Evolutionary conservation across 2,797 vertebrate genomes (phyloP).

Genomic region (Bovichtus diacanthus): DNA sequence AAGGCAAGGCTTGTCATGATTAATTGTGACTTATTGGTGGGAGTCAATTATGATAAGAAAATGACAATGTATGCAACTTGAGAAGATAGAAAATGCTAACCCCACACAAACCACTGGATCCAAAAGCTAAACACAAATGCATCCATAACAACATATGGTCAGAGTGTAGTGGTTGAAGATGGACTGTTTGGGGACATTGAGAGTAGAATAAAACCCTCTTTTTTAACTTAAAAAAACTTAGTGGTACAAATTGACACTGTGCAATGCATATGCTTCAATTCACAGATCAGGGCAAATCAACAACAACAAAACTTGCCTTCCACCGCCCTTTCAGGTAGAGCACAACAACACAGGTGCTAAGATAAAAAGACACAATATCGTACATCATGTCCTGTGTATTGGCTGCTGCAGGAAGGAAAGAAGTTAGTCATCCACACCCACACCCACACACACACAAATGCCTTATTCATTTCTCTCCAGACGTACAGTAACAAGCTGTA

Average conservation of each 20-base stretch:
- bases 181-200: background rate
- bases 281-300: background rate
- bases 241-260: background rate
- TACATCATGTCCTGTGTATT: slow-evolving; percentile 20
- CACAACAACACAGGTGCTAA: slow-evolving; percentile 17
- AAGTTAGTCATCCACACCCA: slow-evolving; percentile 13
- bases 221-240: background rate
- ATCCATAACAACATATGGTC: background rate
- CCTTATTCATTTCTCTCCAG: slow-evolving; percentile 44
- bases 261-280: background rate
- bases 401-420: slow-evolving; percentile 26
- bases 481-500: slow-evolving; percentile 47
- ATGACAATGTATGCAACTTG: background rate
- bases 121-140: background rate
- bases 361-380: background rate
- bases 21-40: background rate
- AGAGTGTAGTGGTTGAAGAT: background rate
- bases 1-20: background rate
- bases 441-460: background rate
- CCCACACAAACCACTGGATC: background rate
- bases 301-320: background rate
- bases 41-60: background rate
- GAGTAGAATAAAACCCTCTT: background rate
- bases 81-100: background rate
- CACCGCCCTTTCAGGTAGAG: background rate